phyloP scores from a whole-genome alignment of 92 coral and sea anemone genomes.

The Montipora capitata region DNA sequence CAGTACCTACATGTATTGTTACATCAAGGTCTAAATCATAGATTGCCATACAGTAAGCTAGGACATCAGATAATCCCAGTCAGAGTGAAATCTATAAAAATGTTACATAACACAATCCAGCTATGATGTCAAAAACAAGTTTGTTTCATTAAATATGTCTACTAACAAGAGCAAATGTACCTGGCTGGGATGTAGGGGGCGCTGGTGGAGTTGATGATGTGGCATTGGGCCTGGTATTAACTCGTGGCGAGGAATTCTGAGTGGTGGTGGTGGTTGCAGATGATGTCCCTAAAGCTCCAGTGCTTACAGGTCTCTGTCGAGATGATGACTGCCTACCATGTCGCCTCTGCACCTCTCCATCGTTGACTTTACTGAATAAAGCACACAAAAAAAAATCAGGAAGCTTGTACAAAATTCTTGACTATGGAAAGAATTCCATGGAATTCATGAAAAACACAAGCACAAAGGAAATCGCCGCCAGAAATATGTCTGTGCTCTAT shows the following conservation, averaged over 20 bases:
- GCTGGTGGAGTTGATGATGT: conserved; percentile 76
- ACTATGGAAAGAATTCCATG: not conserved
- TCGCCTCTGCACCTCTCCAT: conserved; percentile 88
- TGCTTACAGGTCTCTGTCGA: conserved; percentile 89
- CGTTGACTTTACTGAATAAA: conserved; percentile 42
- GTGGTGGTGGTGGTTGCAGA: not conserved
- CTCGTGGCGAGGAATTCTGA: conserved; percentile 53
- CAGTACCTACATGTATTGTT: too few species aligned
- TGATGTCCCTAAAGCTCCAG: conserved; percentile 79
- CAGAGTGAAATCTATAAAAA: too few species aligned
- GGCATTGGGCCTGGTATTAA: conserved; percentile 63
- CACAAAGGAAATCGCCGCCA: too few species aligned
- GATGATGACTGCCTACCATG: conserved; percentile 46
- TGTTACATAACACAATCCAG: not conserved
- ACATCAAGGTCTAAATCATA: too few species aligned
- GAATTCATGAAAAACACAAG: not conserved
- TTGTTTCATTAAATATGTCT: not conserved
- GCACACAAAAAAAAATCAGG: not conserved
- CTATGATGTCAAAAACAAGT: not conserved
- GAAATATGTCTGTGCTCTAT: too few species aligned
- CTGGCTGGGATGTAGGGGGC: conserved; percentile 30
- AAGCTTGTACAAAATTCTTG: not conserved
- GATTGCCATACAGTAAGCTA: too few species aligned
- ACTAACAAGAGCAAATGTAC: not conserved
- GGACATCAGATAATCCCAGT: too few species aligned